Percentiles rank a stretch among this genome's conserved stretches.
phyloP scores from a whole-genome alignment of 2,113 vertebrate genomes.

The Calidris pugnax region DNA sequence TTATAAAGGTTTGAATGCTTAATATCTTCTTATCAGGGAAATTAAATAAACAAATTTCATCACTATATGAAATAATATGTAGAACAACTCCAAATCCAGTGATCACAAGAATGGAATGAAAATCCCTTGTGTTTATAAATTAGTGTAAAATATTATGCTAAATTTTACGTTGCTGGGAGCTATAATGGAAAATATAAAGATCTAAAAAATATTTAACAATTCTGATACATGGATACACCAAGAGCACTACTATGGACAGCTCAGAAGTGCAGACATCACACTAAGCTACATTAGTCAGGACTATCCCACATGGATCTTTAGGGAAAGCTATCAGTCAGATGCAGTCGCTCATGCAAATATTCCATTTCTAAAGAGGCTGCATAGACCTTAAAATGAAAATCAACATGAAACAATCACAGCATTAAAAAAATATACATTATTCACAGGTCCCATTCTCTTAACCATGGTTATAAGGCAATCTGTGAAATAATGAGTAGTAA shows the following conservation, averaged over 20 bases:
- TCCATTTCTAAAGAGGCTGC: not conserved
- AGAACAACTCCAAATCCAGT: not conserved
- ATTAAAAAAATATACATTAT: not conserved
- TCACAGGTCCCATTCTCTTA: constrained; percentile 11
- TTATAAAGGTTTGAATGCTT: not conserved
- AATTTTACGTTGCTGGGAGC: not conserved
- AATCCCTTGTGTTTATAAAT: not conserved
- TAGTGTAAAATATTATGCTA: not conserved
- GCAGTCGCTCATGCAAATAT: not conserved
- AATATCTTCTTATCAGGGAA: not conserved
- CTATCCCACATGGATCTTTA: not conserved
- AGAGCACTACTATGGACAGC: not conserved
- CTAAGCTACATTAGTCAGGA: not conserved
- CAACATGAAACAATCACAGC: not conserved
- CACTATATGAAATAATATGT: not conserved
- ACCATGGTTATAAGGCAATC: not conserved
- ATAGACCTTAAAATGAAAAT: not conserved
- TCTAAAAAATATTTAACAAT: not conserved
- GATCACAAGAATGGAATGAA: not conserved
- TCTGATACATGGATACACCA: not conserved
- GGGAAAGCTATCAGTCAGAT: not conserved
- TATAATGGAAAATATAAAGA: not conserved
- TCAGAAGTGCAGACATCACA: not conserved
- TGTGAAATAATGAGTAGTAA: constrained; percentile 6
- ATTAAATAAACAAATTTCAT: not conserved